These are phyloP conservation scores for Platycheirus albimanus DNA, from an alignment of 2,888 invertebrate genomes.

Conservation along the genomic window DNA sequence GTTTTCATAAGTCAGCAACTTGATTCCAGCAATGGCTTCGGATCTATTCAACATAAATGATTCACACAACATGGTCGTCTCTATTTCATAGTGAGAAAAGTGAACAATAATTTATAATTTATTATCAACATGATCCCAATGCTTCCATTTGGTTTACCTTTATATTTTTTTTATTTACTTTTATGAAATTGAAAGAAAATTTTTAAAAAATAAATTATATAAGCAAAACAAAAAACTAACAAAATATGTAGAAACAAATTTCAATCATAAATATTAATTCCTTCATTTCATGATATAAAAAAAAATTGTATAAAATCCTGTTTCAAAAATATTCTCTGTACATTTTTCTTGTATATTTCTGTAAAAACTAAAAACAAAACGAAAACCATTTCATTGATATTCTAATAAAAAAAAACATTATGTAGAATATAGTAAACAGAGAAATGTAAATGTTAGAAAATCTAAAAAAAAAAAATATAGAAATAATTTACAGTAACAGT, in stretches of 20 bases:
- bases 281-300: conserved; percentile 50
- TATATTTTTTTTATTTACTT: conserved; percentile 8
- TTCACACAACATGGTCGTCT: conserved; percentile 7
- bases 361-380: conserved; percentile 31
- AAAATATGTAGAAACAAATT: conserved; percentile 35
- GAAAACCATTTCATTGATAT: conserved; percentile 54
- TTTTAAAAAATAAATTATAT: conserved; percentile 14
- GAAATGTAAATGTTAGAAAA: conserved; percentile 29
- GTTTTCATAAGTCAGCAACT: conserved; percentile 82
- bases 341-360: conserved; percentile 68
- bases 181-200: conserved; percentile 14
- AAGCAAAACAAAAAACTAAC: conserved; percentile 22
- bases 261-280: conserved; percentile 30
- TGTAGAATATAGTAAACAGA: conserved; percentile 6
- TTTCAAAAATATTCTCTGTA: conserved; percentile 45
- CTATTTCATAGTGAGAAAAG: conserved; percentile 41
- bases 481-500: conserved; percentile 44
- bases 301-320: conserved; percentile 33
- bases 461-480: conserved; percentile 29
- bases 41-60: conserved; percentile 74
- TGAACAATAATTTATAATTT: conserved; percentile 36
- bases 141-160: conserved; percentile 55
- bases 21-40: conserved; percentile 83
- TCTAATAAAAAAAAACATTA: conserved; percentile 19
- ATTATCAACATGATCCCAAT: conserved; percentile 40